Percentiles rank a stretch among this genome's conserved stretches.
These are phyloP conservation scores for Chionomys nivalis DNA, from an alignment of 2,113 vertebrate genomes.

Conservation along the genomic window DNA sequence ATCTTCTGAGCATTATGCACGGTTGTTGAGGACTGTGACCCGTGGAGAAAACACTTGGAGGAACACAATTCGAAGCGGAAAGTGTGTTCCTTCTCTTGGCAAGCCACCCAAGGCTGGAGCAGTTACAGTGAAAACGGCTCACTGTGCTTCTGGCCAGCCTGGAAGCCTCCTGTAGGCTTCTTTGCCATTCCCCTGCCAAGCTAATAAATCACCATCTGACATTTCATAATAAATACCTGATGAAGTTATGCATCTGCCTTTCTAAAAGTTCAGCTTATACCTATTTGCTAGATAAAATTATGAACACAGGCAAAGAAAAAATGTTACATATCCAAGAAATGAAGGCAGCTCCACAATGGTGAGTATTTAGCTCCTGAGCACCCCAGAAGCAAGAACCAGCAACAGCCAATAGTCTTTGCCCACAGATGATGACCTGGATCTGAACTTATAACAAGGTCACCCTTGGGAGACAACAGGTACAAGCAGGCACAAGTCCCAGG, in stretches of 20 bases:
- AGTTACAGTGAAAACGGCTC: constrained; percentile 67
- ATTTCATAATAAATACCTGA: constrained; percentile 81
- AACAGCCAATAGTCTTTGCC: neutral
- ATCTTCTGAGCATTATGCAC: constrained; percentile 59
- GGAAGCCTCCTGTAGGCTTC: constrained; percentile 69
- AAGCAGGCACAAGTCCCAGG: neutral
- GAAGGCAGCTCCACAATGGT: constrained; percentile 28
- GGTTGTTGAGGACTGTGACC: constrained; percentile 59
- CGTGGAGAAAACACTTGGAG: constrained; percentile 77
- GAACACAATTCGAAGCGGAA: constrained; percentile 72
- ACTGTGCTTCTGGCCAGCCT: constrained; percentile 57
- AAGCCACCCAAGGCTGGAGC: constrained; percentile 56
- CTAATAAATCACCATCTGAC: constrained; percentile 75
- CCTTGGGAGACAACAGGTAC: neutral
- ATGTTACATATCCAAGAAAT: constrained; percentile 48
- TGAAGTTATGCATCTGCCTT: constrained; percentile 74
- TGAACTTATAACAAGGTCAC: neutral
- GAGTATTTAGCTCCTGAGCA: neutral
- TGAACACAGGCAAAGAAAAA: constrained; percentile 12
- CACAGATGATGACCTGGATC: neutral
- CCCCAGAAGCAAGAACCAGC: neutral
- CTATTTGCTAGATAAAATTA: constrained; percentile 70
- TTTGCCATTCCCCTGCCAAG: constrained; percentile 70
- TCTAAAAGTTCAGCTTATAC: constrained; percentile 71
- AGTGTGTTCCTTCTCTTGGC: constrained; percentile 67